phyloP scores from a whole-genome alignment of 2,797 vertebrate species.

The Ceyx erithaca region DNA sequence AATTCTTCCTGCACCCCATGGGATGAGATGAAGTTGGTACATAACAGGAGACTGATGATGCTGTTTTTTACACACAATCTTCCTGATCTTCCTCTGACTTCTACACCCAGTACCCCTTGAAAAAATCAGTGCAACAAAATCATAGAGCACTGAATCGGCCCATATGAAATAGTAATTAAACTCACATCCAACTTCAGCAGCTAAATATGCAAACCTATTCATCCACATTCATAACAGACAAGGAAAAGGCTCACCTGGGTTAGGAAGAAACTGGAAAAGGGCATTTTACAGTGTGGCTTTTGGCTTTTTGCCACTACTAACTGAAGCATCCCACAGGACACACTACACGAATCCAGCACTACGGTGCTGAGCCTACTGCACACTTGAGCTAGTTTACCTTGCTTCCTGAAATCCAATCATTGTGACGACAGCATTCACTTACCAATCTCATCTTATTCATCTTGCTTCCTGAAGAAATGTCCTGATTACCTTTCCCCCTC shows the following conservation, averaged over 20 bases:
- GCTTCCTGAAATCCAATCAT: neutral
- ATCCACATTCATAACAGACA: neutral
- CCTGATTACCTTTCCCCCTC: no score
- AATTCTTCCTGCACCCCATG: neutral
- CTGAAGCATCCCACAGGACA: neutral
- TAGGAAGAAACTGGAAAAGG: neutral
- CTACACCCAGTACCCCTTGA: neutral
- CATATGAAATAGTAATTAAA: neutral
- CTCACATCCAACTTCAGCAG: neutral
- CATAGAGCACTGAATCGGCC: neutral
- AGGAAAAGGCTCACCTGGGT: neutral
- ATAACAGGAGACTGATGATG: neutral
- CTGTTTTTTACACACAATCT: neutral
- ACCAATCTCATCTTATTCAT: neutral
- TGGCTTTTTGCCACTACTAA: neutral
- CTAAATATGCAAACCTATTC: neutral
- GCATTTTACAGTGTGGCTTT: neutral
- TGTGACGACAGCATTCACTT: neutral
- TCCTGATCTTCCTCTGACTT: neutral
- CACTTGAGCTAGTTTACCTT: neutral
- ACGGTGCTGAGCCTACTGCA: neutral
- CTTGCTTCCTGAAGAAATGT: neutral
- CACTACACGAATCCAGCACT: fast-evolving
- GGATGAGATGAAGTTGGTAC: neutral
- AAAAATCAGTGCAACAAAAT: neutral